These are phyloP conservation scores for Galerucella calmariensis DNA, from an alignment of 2,888 invertebrate genomes.

Conservation along the genomic window DNA sequence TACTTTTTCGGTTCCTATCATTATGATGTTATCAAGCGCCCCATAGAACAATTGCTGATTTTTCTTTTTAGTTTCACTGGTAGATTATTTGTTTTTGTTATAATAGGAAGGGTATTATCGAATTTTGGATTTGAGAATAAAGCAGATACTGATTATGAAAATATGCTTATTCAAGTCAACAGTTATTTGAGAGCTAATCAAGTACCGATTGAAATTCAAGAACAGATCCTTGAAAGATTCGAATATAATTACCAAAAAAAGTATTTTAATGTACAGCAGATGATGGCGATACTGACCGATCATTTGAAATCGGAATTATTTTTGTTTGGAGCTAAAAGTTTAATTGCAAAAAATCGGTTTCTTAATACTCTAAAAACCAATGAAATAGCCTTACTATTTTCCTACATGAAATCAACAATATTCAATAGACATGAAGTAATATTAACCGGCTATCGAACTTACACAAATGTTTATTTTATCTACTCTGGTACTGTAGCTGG, in stretches of 20 bases:
- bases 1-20: slow-evolving; percentile 29
- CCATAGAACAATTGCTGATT: slow-evolving; percentile 47
- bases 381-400: slow-evolving; percentile 54
- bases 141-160: slow-evolving; percentile 63
- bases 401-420: slow-evolving; percentile 31
- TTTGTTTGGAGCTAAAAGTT: slow-evolving; percentile 64
- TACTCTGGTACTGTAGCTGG: slow-evolving; percentile 66
- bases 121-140: slow-evolving; percentile 54
- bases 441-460: slow-evolving; percentile 59
- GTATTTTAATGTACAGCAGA: slow-evolving; percentile 66
- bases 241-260: slow-evolving; percentile 67
- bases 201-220: slow-evolving; percentile 64
- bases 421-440: slow-evolving; percentile 60
- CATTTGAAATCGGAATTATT: slow-evolving; percentile 64
- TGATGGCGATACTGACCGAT: slow-evolving; percentile 54
- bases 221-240: slow-evolving; percentile 66
- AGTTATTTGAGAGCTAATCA: slow-evolving; percentile 68
- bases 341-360: slow-evolving; percentile 65
- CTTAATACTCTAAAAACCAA: slow-evolving; percentile 63
- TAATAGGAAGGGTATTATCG: slow-evolving; percentile 51
- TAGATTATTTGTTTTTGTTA: slow-evolving; percentile 50
- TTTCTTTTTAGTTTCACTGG: slow-evolving; percentile 51
- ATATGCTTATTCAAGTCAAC: slow-evolving; percentile 66
- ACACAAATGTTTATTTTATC: slow-evolving; percentile 67
- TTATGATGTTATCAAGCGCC: slow-evolving; percentile 7